Base-by-base conservation (phyloP, 1,140 invertebrate species). In the Drosophila melanica region DNA sequence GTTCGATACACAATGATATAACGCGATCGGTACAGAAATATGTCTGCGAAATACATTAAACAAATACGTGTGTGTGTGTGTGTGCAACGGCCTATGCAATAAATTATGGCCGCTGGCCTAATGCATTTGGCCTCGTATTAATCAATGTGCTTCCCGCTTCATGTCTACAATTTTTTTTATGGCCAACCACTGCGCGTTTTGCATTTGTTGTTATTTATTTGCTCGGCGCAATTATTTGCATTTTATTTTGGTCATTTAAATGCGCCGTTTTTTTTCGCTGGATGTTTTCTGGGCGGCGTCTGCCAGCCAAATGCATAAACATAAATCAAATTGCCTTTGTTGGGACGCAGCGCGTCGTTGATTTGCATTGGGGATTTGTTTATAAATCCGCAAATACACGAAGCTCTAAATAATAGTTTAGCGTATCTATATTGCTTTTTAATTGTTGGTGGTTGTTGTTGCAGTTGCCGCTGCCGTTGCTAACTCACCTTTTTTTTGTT, bases 41-140 rank as follows among this genome's bases (percentile, higher is more conserved):
- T 79, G 47, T 37, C 60, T 27, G 45, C 18, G 35, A 71, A 84
- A 79, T 73, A 45, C 74, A 51, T 80, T 77, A 64, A 77, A 67
- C 69, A 77, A 80, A 82, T 76, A 84, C 50, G 30, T 18, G 33
- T 44, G 14, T 35, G 11, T 16, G 41, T 10, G 0, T 39, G 3
- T 10, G 51, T 67, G 58, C 42, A 73, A 27, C 42, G 41, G 30
- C 30, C 27, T 62, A 48, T 54, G 57, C 64, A 79, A 71, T 86
- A 87, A 86, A 87, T 86, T 86, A 86, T 76, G 48, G 51, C 39
- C 42, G 16, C 47, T 82, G 79, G 75, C 84, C 82, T 87, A 87
- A 87, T 87, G 82, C 72, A 89, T 87, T 87, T 82, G 82, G 62
- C 82, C 82, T 87, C 82, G 72, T 70, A 87, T 87, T 87, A 87